These are phyloP conservation scores for Acronicta alni DNA, from an alignment of 2,888 invertebrate genomes.

Conservation along the genomic window DNA sequence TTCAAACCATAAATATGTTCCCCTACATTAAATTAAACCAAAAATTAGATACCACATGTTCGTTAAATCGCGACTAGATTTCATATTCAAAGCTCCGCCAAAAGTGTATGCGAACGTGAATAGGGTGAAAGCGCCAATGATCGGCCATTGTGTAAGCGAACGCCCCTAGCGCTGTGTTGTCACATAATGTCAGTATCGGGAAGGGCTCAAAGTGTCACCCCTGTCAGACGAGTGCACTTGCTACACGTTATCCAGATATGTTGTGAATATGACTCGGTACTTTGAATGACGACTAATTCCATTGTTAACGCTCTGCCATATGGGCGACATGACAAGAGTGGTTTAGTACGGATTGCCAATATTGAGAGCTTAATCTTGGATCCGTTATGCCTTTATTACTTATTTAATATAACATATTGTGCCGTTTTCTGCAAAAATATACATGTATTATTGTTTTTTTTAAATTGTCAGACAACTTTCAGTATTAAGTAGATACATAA, in stretches of 20 bases:
- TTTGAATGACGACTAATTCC: slow-evolving; percentile 88
- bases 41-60: slow-evolving; percentile 49
- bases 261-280: slow-evolving; percentile 79
- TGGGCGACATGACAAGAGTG: slow-evolving; percentile 81
- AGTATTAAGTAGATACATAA: too few relatives aligned
- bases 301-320: slow-evolving; percentile 85
- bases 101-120: slow-evolving; percentile 63
- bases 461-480: too few relatives aligned
- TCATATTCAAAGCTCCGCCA: slow-evolving; percentile 57
- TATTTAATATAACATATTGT: slow-evolving; percentile 17
- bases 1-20: neutral
- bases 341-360: slow-evolving; percentile 71
- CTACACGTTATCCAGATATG: slow-evolving; percentile 84
- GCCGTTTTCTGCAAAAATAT: neutral
- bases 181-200: slow-evolving; percentile 86
- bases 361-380: slow-evolving; percentile 56
- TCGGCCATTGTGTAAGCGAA: slow-evolving; percentile 77
- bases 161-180: slow-evolving; percentile 79
- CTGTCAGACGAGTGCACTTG: slow-evolving; percentile 84
- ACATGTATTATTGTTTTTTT: too few relatives aligned
- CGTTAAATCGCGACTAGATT: slow-evolving; percentile 48
- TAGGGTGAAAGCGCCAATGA: slow-evolving; percentile 80
- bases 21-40: slow-evolving; percentile 5
- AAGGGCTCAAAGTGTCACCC: slow-evolving; percentile 87
- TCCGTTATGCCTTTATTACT: slow-evolving; percentile 48